These are phyloP conservation scores for Teleogryllus oceanicus DNA, from an alignment of 2,888 invertebrate genomes.

Conservation along the genomic window DNA sequence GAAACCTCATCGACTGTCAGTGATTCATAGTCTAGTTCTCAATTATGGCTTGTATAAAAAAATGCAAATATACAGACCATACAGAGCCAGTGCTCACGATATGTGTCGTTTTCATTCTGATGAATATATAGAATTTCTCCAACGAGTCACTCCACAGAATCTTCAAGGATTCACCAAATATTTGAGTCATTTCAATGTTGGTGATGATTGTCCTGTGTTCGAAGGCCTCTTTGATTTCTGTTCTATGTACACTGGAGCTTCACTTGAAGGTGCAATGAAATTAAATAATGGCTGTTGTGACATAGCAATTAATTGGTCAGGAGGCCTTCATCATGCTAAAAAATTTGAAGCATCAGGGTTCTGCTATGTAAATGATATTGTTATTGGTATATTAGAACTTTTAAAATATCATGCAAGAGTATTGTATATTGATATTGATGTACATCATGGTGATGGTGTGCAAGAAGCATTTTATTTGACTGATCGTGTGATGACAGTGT, in stretches of 20 bases:
- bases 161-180: conserved; percentile 90
- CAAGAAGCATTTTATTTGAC: conserved; percentile 98
- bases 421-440: conserved; percentile 97
- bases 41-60: conserved; percentile 95
- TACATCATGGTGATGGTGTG: conserved; percentile 95
- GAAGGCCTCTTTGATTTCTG: conserved; percentile 98
- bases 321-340: conserved; percentile 98
- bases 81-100: conserved; percentile 89
- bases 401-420: conserved; percentile 92
- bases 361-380: conserved; percentile 99
- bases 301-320: conserved; percentile 99
- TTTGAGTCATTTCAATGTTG: conserved; percentile 92
- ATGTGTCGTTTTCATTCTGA: conserved; percentile 98
- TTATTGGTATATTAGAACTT: conserved; percentile 92
- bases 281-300: conserved; percentile 90
- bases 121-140: conserved; percentile 96
- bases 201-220: conserved; percentile 94
- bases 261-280: conserved; percentile 93
- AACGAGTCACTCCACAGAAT: conserved; percentile 92
- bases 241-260: conserved; percentile 97
- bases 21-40: conserved; percentile 92
- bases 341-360: conserved; percentile 99
- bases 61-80: conserved; percentile 95
- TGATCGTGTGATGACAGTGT: conserved; percentile 98
- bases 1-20: conserved; percentile 95